Base-by-base conservation (phyloP, 2,113 vertebrate genomes). In the Nothobranchius kuhntae region DNA sequence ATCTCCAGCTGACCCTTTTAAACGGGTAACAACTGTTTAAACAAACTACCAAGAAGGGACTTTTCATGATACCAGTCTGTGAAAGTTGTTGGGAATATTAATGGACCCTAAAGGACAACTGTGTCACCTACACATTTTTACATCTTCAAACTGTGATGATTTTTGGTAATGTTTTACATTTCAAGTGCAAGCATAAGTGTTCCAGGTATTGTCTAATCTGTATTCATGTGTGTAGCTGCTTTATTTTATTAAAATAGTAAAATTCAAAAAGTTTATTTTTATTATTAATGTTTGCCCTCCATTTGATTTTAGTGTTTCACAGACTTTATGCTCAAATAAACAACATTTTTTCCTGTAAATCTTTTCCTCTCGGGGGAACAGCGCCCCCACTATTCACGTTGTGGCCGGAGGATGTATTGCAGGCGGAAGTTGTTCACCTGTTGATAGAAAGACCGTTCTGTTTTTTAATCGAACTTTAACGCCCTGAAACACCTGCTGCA, bases 401-500 rank as follows among this genome's bases (percentile, higher is more conserved):
- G 68, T 46, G 88, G 80, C 15, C 56, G 5, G 12, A 48, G 4
- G 17, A 2, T 73, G 77, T 35, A 80, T 52, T 86, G 68, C 81
- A 83, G 71, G 70, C 86, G 88, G 90, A 90, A 91, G 89, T 40
- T 66, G 73, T 47, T 53, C 90, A 91, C 89, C 88, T 92, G 91
- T 89, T 86, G 74, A 56, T 55, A 51, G 7, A 38, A 66, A 66
- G 1, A 53, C 48, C 26, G 40, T n/a, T 42, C 13, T 30, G 30
- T 36, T 17, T 10, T 72, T 53, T 15, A 1, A 21, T 46, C 3
- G 4, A 17, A 59, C 56, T 58, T 57, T 53, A 48, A 36, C 14
- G 7, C 13, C 10, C 9, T 1, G 7, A 51, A 38, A n/a, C 42
- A 60, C 42, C 59, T 52, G 36, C 15, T 14, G 7, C 60, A 57